Conservation (phyloP, 1,140 invertebrate species). For the Zelostemma sp. region DNA sequence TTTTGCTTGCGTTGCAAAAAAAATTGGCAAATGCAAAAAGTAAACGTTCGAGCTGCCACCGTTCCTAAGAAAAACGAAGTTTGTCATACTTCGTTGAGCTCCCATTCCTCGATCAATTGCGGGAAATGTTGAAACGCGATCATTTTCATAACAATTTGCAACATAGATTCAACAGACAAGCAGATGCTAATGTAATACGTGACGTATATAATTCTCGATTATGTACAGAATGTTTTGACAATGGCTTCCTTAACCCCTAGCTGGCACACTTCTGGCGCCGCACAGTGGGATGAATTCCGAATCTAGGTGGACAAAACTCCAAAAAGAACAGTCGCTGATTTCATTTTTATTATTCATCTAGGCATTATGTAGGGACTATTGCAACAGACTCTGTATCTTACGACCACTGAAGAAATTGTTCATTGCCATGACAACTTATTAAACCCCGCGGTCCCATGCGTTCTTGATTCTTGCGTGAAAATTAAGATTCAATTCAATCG, state of each 20-base stretch:
- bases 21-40: conserved; percentile 2
- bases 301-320: too few relatives aligned
- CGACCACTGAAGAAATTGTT: too few relatives aligned
- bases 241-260: conserved; percentile 37
- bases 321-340: too few relatives aligned
- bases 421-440: too few relatives aligned
- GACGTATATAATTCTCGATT: conserved; percentile 20
- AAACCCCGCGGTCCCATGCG: too few relatives aligned
- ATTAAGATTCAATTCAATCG: too few relatives aligned
- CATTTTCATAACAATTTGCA: conserved; percentile 20
- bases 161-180: conserved; percentile 11
- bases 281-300: too few relatives aligned
- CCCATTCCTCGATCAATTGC: conserved; percentile 19
- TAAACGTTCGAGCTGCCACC: not conserved
- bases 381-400: too few relatives aligned
- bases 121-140: conserved; percentile 17
- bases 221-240: conserved; percentile 18
- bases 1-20: conserved; percentile 7
- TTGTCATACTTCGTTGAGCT: conserved; percentile 16
- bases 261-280: conserved; percentile 53
- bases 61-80: conserved; percentile 7
- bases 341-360: too few relatives aligned
- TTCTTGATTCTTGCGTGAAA: too few relatives aligned
- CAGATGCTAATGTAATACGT: conserved; percentile 5
- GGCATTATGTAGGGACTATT: too few relatives aligned